These are phyloP conservation scores for Myotis brandtii DNA, from an alignment of 2,113 vertebrate genomes.

Conservation along the genomic window DNA sequence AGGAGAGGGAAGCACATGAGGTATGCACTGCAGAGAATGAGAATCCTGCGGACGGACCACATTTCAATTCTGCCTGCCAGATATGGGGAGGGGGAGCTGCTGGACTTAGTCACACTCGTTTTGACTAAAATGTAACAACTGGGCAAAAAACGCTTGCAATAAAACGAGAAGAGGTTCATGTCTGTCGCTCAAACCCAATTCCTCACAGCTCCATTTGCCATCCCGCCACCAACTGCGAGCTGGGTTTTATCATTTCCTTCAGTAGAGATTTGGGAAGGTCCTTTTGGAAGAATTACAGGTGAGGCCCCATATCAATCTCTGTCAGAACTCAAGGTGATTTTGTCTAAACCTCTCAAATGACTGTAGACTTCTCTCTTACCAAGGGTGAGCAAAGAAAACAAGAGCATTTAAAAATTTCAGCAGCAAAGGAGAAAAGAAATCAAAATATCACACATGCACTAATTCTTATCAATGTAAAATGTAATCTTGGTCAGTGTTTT, in stretches of 20 bases:
- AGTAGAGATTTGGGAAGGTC: neutral
- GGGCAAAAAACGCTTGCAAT: neutral
- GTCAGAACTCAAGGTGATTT: neutral
- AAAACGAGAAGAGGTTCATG: neutral
- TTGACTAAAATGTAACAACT: neutral
- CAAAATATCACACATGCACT: neutral
- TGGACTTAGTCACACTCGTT: neutral
- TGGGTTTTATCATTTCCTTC: neutral
- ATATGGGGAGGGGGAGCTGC: neutral
- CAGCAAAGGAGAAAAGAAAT: neutral
- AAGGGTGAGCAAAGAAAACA: neutral
- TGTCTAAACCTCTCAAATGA: neutral
- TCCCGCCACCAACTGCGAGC: no score
- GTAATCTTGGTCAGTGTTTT: neutral
- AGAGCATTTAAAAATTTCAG: conserved; percentile 33
- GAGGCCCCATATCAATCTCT: neutral
- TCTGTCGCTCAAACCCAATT: neutral
- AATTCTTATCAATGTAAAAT: neutral
- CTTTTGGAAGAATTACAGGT: neutral
- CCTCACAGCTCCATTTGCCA: neutral
- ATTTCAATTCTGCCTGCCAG: neutral
- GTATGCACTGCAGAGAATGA: neutral
- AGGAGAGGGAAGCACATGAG: neutral
- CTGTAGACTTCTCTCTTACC: neutral
- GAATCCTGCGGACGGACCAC: neutral